Evolutionary conservation across 2,113 vertebrate species (phyloP).

Genomic region (Colinus virginianus): DNA sequence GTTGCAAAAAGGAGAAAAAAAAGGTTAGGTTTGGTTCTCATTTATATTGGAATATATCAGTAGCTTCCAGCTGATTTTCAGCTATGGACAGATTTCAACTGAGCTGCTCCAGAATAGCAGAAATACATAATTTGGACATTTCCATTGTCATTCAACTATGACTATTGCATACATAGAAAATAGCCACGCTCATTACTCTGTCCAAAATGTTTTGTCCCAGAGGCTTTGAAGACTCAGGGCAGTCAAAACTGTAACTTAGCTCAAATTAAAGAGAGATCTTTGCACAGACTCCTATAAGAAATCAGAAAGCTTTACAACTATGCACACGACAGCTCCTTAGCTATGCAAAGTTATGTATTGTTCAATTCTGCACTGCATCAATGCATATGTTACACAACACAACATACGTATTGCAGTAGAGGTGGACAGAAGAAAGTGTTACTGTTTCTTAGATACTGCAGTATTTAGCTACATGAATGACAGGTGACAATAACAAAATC

Average conservation of each 20-base stretch:
- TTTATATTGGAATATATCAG: background rate
- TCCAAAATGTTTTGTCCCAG: background rate
- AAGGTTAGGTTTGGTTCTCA: background rate
- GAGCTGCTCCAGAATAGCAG: background rate
- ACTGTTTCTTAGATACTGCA: background rate
- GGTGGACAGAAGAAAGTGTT: background rate
- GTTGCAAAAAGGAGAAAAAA: background rate
- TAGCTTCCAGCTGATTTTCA: background rate
- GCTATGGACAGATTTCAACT: background rate
- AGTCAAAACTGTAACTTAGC: background rate
- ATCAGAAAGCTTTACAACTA: background rate
- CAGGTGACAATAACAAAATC: background rate
- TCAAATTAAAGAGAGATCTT: background rate
- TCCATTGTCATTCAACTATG: background rate
- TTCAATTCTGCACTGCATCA: background rate
- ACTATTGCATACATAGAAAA: background rate
- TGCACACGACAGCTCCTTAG: background rate
- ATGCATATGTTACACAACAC: background rate
- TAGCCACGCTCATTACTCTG: background rate
- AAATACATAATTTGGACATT: background rate
- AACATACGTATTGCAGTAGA: background rate
- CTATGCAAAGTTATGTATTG: background rate
- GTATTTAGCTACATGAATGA: background rate
- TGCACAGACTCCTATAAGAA: background rate
- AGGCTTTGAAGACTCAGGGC: background rate